phyloP scores from a whole-genome alignment of 2,797 vertebrate genomes.

The Emydoidea blandingii region DNA sequence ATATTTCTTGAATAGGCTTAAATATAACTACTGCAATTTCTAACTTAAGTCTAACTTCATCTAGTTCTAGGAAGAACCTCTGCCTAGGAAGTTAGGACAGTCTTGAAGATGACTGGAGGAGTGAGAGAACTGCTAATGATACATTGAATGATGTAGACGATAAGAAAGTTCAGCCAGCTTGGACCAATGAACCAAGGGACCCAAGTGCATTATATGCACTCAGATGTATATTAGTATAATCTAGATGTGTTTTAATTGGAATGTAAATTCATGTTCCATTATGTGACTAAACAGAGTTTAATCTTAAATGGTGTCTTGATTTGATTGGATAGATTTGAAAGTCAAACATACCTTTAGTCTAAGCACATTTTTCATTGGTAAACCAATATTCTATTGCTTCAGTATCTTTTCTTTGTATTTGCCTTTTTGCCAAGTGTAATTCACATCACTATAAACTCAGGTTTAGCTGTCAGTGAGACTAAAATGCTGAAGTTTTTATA shows the following conservation, averaged over 20 bases:
- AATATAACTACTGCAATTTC: background rate
- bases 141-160: background rate
- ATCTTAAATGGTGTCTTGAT: slow-evolving; percentile 4
- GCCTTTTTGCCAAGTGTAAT: background rate
- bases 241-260: slow-evolving; percentile 10
- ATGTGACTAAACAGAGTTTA: slow-evolving; percentile 2
- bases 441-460: background rate
- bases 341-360: slow-evolving; percentile 14
- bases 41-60: background rate
- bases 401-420: background rate
- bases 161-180: background rate
- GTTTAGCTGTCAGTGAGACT: background rate
- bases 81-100: background rate
- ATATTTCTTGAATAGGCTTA: background rate
- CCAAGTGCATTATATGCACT: background rate
- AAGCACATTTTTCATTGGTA: background rate
- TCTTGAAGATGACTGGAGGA: background rate
- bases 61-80: background rate
- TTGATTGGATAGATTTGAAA: slow-evolving; percentile 6
- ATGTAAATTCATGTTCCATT: slow-evolving; percentile 28
- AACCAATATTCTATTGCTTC: background rate
- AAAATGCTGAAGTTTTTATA: background rate
- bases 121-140: background rate
- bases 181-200: background rate
- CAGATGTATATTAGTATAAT: background rate